Conservation (phyloP, 2,113 vertebrate species). For the Cervus canadensis region DNA sequence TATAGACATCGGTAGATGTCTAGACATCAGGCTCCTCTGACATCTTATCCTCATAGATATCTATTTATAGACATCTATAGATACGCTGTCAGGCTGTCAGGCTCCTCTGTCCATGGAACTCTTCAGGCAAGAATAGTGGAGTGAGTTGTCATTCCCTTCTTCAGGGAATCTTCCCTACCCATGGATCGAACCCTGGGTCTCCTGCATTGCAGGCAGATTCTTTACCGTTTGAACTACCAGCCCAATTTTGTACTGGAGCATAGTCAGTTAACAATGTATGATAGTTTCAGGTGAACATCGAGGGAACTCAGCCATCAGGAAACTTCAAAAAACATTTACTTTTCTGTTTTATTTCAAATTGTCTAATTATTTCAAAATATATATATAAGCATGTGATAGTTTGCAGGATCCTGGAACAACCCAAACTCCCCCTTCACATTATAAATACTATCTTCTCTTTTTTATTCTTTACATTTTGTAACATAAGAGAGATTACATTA, state of each 20-base stretch:
- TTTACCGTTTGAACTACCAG: background rate
- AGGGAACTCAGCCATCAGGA: background rate
- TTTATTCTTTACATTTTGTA: background rate
- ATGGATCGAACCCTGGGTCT: background rate
- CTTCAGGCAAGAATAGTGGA: background rate
- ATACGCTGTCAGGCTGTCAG: background rate
- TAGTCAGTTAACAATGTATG: background rate
- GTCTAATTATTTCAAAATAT: constrained; percentile 83
- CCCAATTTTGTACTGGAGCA: background rate
- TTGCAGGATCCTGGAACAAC: background rate
- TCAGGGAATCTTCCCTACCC: background rate
- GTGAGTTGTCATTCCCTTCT: background rate
- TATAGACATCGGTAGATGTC: background rate
- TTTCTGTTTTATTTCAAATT: constrained; percentile 85
- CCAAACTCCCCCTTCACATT: background rate
- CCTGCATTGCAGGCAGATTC: background rate
- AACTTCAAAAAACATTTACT: constrained; percentile 84
- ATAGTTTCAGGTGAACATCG: background rate
- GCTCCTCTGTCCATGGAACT: background rate
- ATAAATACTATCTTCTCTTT: background rate
- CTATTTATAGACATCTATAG: background rate
- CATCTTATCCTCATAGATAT: background rate
- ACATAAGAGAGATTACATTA: background rate
- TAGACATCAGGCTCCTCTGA: background rate
- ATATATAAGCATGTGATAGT: background rate